phyloP scores from a whole-genome alignment of 2,797 vertebrate species.

The Synanceia verrucosa region DNA sequence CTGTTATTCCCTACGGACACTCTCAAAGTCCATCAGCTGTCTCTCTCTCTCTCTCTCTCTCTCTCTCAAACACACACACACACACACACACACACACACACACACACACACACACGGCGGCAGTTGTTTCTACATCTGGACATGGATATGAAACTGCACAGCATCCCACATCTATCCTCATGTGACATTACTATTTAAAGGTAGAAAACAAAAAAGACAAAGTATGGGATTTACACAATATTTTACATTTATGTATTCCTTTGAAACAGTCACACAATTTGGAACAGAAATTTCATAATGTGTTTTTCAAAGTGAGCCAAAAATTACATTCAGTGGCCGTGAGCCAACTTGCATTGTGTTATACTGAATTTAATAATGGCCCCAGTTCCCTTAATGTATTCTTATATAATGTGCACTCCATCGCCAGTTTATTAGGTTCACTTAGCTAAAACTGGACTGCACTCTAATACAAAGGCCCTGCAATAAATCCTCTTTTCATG shows the following conservation, averaged over 20 bases:
- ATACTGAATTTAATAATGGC: not conserved
- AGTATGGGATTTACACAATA: not conserved
- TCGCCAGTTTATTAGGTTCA: slow-evolving; percentile 1
- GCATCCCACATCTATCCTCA: not conserved
- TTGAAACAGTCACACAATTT: not conserved
- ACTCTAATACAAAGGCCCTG: not conserved
- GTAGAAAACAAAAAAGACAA: not conserved
- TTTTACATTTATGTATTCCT: not conserved
- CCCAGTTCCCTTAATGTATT: not conserved
- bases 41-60: not conserved
- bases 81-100: not conserved
- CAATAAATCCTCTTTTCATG: not conserved
- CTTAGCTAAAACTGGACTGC: not conserved
- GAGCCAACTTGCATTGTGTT: not conserved
- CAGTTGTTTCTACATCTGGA: slow-evolving; percentile 12
- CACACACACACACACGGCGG: not conserved
- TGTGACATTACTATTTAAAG: not conserved
- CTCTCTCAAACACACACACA: not conserved
- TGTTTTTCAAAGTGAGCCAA: not conserved
- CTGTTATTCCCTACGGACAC: slow-evolving; percentile 43
- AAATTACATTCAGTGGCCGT: not conserved
- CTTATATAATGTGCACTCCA: not conserved
- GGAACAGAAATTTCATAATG: slow-evolving; percentile 6
- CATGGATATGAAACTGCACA: slow-evolving; percentile 11
- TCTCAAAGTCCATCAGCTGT: slow-evolving; percentile 17